Percentiles rank a stretch among this genome's conserved stretches.
phyloP scores from a whole-genome alignment of 2,888 invertebrate genomes.

The Vannuccia rotundouncinata region DNA sequence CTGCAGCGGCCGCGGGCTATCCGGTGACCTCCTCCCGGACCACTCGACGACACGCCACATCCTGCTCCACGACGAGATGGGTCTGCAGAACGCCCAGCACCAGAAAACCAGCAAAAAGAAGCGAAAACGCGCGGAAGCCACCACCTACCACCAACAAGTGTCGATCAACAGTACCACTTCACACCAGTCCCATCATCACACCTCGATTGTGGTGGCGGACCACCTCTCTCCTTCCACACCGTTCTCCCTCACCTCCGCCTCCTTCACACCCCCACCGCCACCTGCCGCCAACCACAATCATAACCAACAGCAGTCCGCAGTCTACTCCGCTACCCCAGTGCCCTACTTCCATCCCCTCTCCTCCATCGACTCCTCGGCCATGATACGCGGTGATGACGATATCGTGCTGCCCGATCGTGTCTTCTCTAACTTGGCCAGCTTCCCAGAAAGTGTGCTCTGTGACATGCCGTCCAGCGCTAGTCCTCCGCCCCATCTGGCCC shows the following conservation, averaged over 20 bases:
- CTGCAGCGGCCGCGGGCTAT: background rate
- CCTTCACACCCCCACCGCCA: background rate
- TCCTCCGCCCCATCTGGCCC: background rate
- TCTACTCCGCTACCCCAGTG: background rate
- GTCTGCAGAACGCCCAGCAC: background rate
- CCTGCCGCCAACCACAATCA: background rate
- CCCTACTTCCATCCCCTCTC: conserved; percentile 2
- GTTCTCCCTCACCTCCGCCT: too few species aligned
- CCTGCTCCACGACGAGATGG: background rate
- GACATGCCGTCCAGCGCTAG: background rate
- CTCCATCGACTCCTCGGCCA: background rate
- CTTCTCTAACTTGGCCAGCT: background rate
- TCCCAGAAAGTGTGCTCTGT: background rate
- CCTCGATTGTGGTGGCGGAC: conserved; percentile 8
- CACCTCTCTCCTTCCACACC: background rate
- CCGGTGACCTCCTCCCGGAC: background rate
- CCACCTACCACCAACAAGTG: background rate
- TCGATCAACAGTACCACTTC: background rate
- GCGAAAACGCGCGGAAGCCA: background rate
- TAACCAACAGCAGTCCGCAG: background rate
- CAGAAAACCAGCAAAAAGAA: background rate
- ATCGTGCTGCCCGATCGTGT: background rate
- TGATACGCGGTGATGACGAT: background rate
- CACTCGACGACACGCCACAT: background rate
- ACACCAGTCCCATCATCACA: background rate